Percentiles rank a stretch among this genome's conserved stretches.
These are phyloP conservation scores for Calonectris borealis DNA, from an alignment of 2,113 vertebrate genomes.

Conservation along the genomic window DNA sequence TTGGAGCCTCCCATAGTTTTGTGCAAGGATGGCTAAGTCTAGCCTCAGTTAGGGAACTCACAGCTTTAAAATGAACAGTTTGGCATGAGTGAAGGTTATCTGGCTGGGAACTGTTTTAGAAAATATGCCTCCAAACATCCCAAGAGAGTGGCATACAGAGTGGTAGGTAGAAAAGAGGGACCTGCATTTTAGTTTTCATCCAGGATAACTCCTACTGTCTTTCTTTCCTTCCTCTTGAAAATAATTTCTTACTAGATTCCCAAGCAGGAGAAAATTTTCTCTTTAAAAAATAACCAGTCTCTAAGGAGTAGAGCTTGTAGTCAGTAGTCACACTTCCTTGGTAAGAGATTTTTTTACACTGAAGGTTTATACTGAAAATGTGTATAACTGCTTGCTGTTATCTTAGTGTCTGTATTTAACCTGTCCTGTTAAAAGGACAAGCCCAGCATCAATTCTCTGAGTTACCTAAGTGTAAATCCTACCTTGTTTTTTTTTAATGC, in stretches of 20 bases:
- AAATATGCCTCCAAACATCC: not conserved
- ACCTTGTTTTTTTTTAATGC: not conserved
- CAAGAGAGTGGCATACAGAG: not conserved
- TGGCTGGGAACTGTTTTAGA: not conserved
- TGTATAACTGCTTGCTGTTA: not conserved
- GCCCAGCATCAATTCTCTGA: not conserved
- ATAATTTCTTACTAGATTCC: not conserved
- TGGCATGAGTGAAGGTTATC: not conserved
- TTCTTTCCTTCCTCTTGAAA: not conserved
- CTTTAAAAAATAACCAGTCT: not conserved
- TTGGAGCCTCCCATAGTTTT: not conserved
- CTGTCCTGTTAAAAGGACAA: not conserved
- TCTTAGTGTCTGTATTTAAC: not conserved
- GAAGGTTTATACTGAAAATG: not conserved
- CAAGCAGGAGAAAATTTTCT: not conserved
- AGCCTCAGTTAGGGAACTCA: not conserved
- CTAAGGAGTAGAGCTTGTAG: not conserved
- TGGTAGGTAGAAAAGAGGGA: not conserved
- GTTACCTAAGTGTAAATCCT: not conserved
- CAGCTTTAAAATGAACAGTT: not conserved
- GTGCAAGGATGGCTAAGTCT: not conserved
- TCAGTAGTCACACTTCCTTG: not conserved
- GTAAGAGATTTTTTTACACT: not conserved
- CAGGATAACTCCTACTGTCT: not conserved
- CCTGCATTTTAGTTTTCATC: not conserved